Evolutionary conservation across 1,140 invertebrate species (phyloP), one percentile per base, ranked within the genome.

Genomic region (Zophobas atratus): DNA sequence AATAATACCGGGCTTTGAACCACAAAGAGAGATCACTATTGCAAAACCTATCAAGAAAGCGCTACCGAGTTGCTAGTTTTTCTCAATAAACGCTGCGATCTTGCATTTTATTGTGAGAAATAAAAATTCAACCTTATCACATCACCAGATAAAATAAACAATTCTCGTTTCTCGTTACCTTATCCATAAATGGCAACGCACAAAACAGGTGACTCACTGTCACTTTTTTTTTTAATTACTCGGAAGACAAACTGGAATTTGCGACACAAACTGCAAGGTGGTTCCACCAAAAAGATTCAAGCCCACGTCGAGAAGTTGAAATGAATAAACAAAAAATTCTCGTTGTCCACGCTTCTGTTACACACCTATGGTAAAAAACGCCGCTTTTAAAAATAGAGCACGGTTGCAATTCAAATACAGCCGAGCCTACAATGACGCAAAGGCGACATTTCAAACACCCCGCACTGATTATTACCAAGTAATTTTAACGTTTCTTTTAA

Each of bases 131-230:
- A n/a, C 49, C 6, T 51, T 51, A 51, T 51, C 49, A 51, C 49
- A 51, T 51, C 49, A 2, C 2, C 2, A 51, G 49, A 51, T 51
- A 51, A 51, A 51, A 51, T 51, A 51, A 51, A 51, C 49, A 51
- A 51, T 51, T 0, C 49, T 2, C 43, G 43, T 46, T 51, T 5
- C n/a, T 51, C 49, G 49, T 51, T 51, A 51, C 49, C n/a, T 51
- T 51, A 2, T 51, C 49, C 49, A 51, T 51, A 51, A 51, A 51
- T 6, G 49, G 49, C 3, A 51, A 51, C 49, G 49, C 6, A 51
- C 49, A 51, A 51, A 46, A 51, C 49, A 51, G 49, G 49, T 51
- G 49, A 51, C 6, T 51, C 49, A 51, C 49, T 63, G 34, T 63
- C 39, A 20, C 20, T 20, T 38, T 33, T 2, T 6, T 2, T 20